Evolutionary conservation across 1,140 invertebrate genomes (phyloP), one percentile per base, ranked within the genome.

Genomic region (Pseudobourletiella spinata): DNA sequence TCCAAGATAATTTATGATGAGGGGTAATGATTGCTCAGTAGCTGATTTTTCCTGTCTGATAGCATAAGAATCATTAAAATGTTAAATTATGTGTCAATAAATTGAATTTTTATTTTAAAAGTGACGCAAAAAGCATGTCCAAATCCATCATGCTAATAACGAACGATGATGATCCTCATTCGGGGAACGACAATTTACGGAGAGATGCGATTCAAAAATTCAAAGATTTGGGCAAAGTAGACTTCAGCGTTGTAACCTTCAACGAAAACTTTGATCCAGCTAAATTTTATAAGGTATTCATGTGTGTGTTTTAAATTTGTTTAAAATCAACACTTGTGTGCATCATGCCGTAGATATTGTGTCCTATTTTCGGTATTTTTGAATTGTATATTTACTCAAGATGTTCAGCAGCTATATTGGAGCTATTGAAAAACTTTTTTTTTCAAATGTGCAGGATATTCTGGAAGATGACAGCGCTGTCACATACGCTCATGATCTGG

Each of bases 221-320:
- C 25, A 60, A 61, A 26, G 67, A 68, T 63, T 32, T 68, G 3
- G 67, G 67, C 3, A 59, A 63, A 2, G 50, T 68, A 15, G 48
- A 65, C 25, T 61, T 68, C 25, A 58, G 29, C 48, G 24, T 68
- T 29, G 25, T 68, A n/a, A n/a, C 57, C 8, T 68, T 68, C 43
- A 65, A 61, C 2, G 28, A 60, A 11, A 30, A 57, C 3, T 68
- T 68, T 56, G 35, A 61, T 14, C 32, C 46, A 8, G 24, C 54
- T 8, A 60, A 57, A 16, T 65, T 65, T 42, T 68, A 68, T 26
- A 35, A 20, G 8, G 62, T 68, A 59, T 51, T 22, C 54, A 6
- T 55, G 26, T n/a, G 28, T 28, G 35, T 59, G 15, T 26, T 25
- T 42, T 61, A 48, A 44, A 44, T 57, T 22, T 39, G 32, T 39